phyloP scores from a whole-genome alignment of 2,888 invertebrate species.

The Tipula confusa region DNA sequence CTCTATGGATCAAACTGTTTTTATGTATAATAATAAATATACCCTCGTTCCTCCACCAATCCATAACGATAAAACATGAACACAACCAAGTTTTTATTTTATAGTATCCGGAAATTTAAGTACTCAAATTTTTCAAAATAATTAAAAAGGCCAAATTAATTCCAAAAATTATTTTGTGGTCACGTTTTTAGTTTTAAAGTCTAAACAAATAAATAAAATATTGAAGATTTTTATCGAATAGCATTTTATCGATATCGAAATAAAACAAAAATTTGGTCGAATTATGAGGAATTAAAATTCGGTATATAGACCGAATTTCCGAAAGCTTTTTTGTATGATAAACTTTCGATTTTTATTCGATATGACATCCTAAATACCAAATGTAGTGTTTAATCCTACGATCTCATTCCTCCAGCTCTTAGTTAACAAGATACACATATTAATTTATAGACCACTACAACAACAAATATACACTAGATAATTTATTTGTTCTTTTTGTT shows the following conservation, averaged over 20 bases:
- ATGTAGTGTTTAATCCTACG: neutral
- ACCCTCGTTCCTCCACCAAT: neutral
- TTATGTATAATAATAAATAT: neutral
- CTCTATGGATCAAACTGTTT: neutral
- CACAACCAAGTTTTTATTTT: neutral
- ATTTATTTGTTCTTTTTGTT: neutral
- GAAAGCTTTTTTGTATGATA: neutral
- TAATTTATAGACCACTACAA: neutral
- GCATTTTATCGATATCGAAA: neutral
- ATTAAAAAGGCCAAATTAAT: constrained; percentile 9
- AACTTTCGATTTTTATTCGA: neutral
- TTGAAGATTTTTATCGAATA: neutral
- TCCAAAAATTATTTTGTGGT: constrained; percentile 14
- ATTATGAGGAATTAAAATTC: neutral
- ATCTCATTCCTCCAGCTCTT: neutral
- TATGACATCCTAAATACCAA: neutral
- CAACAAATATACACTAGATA: neutral
- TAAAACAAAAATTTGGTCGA: neutral
- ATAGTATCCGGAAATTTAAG: neutral
- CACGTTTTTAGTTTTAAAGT: constrained; percentile 20
- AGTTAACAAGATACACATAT: neutral
- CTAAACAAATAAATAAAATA: constrained; percentile 6
- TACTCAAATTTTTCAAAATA: neutral
- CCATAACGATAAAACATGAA: neutral
- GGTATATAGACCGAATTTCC: neutral